Percentiles rank a stretch among this genome's conserved stretches.
Evolutionary conservation across 1,140 invertebrate genomes (phyloP).

Genomic region (Aleiodes sp.): DNA sequence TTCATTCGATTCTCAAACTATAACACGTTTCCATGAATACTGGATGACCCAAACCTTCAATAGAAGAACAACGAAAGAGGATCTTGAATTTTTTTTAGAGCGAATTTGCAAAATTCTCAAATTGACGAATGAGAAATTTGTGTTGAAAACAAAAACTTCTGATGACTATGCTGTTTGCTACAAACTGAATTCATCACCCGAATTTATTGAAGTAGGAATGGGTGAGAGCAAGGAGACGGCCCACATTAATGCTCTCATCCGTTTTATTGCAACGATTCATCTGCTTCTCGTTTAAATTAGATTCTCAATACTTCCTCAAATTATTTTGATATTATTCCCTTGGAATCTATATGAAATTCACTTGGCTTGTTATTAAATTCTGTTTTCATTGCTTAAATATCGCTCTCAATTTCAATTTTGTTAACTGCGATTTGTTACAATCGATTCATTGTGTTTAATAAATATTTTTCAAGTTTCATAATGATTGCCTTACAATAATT

Average conservation of each 20-base stretch:
- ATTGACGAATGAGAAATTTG: neutral
- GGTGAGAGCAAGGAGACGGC: neutral
- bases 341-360: too few species aligned
- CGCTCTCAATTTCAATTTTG: too few species aligned
- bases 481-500: too few species aligned
- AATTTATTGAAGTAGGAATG: neutral
- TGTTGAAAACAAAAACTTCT: neutral
- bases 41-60: constrained; percentile 9
- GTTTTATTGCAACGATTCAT: neutral
- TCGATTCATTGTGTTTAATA: too few species aligned
- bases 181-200: neutral
- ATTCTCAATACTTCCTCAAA: neutral
- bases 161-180: neutral
- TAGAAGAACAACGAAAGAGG: neutral
- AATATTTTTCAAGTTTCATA: too few species aligned
- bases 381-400: too few species aligned
- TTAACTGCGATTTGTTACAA: too few species aligned
- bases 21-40: neutral
- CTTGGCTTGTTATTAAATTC: too few species aligned
- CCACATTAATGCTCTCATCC: neutral
- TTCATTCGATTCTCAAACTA: neutral
- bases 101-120: neutral
- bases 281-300: neutral
- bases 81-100: neutral
- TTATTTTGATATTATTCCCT: too few species aligned